A percentile compares a stretch with the other conserved stretches of the same genome.
phyloP scores from a whole-genome alignment of 23 tunicate genomes.

The Clavelina lepadiformis region DNA sequence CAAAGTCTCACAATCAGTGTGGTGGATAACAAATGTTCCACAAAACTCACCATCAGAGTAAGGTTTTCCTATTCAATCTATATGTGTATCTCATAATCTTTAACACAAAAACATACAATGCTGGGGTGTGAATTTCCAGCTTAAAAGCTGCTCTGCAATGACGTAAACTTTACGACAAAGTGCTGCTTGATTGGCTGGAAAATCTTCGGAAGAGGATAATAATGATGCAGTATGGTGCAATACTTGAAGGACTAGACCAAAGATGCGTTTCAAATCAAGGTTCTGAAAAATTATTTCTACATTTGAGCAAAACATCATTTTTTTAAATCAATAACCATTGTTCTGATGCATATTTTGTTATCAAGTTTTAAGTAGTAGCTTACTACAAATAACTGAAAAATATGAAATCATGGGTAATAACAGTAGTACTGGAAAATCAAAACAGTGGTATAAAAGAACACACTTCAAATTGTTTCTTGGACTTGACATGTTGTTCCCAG shows the following conservation, averaged over 20 bases:
- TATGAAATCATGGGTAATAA: not conserved
- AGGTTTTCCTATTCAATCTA: too few relatives aligned
- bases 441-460: too few relatives aligned
- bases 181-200: not conserved
- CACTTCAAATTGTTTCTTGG: slow-evolving; percentile 67
- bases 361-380: not conserved
- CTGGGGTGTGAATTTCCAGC: slow-evolving; percentile 45
- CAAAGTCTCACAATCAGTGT: too few relatives aligned
- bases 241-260: slow-evolving; percentile 39
- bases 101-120: slow-evolving; percentile 1
- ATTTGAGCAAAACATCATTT: too few relatives aligned
- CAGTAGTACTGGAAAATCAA: not conserved
- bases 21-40: too few relatives aligned
- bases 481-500: slow-evolving; percentile 57
- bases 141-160: slow-evolving; percentile 41
- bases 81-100: too few relatives aligned
- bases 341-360: too few relatives aligned
- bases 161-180: slow-evolving; percentile 42
- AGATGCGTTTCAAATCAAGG: slow-evolving; percentile 35
- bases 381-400: too few relatives aligned
- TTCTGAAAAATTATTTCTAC: slow-evolving; percentile 15
- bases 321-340: too few relatives aligned
- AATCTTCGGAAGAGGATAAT: not conserved
- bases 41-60: too few relatives aligned
- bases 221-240: slow-evolving; percentile 32